Percentiles rank a stretch among this genome's conserved stretches.
phyloP scores from a whole-genome alignment of 2,888 invertebrate genomes.

The Scaptodrosophila latifasciaeformis region DNA sequence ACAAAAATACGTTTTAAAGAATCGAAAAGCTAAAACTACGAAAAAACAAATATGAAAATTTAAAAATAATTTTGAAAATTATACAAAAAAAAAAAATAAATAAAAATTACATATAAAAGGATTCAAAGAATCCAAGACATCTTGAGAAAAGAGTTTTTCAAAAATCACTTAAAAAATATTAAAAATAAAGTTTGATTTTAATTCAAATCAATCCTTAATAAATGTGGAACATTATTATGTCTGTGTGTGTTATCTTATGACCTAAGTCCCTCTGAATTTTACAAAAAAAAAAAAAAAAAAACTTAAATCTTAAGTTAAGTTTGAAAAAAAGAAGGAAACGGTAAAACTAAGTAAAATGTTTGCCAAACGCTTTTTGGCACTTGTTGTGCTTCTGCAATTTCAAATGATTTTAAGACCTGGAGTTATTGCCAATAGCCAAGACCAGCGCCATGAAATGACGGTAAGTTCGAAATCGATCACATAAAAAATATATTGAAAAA shows the following conservation, averaged over 20 bases:
- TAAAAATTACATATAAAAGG: no score
- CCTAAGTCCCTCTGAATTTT: no score
- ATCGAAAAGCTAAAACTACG: constrained; percentile 19
- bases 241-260: no score
- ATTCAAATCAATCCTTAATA: no score
- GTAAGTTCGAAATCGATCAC: constrained; percentile 43
- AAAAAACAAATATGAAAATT: constrained; percentile 2
- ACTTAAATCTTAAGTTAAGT: background rate
- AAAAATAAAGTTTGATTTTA: no score
- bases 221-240: no score
- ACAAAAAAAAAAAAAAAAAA: background rate
- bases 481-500: background rate
- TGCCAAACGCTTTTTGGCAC: constrained; percentile 41
- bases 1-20: constrained; percentile 32
- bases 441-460: constrained; percentile 49
- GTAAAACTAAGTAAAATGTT: constrained; percentile 42
- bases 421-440: constrained; percentile 34
- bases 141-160: no score
- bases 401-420: constrained; percentile 30
- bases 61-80: background rate
- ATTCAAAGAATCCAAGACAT: no score
- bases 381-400: constrained; percentile 35
- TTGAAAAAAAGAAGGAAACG: background rate
- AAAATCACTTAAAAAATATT: no score
- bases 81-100: constrained; percentile 1